Evolutionary conservation across 1,140 invertebrate species (phyloP), one percentile per base, ranked within the genome.

Genomic region (Polypedilum pembai): DNA sequence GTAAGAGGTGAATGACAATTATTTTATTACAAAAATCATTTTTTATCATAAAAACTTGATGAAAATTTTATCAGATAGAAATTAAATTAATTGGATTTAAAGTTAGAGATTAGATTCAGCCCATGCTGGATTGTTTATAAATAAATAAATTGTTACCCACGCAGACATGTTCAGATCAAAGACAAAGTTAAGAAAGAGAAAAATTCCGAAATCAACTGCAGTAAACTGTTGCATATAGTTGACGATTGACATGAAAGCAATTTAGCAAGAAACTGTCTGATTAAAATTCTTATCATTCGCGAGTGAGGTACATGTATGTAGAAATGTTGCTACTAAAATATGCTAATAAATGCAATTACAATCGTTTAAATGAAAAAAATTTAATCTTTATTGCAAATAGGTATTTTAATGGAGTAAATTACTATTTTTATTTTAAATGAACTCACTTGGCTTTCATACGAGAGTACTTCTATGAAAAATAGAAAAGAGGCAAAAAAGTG

Each of bases 271-370:
- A 33, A 56, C 45, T 69, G 65, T 69, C 65, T 69, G 65, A 69
- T 69, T 69, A 69, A 69, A 69, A 69, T 69, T 69, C 65, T 69
- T 69, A 69, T 69, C 65, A 69, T 18, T 20, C 45, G 45, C 12
- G 24, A 33, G 5, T 33, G 24, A 33, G 24, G 24, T 5, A 33
- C 24, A 33, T 33, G 24, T 33, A 33, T 33, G 24, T 33, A 33
- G 24, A 33, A 33, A 33, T 33, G 24, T 33, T 33, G 24, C 24
- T 33, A 33, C 24, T 33, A 33, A 33, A 33, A 33, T 33, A 33
- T 33, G 24, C 24, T 33, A 33, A 33, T 33, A 33, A 33, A 33
- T 33, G 24, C 24, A 33, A 33, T 33, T 33, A 33, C 24, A 33
- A 33, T 33, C 65, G 18, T 69, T 69, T 69, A 69, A 69, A 69